Conservation (phyloP, 2,113 vertebrate species). For the Amphilophus citrinellus region DNA sequence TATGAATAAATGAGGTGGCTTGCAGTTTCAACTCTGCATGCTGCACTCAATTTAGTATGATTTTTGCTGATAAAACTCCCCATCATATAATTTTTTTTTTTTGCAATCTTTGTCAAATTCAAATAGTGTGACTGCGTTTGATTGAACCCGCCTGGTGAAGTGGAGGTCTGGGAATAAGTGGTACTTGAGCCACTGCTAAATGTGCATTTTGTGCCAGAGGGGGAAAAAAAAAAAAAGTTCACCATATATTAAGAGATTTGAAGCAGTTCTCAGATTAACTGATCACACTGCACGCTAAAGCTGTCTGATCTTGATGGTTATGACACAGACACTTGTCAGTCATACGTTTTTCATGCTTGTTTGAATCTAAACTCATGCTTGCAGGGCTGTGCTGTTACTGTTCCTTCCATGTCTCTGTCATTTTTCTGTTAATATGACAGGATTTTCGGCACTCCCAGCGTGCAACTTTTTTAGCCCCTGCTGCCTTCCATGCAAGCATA, state of each 20-base stretch:
- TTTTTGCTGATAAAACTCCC: constrained; percentile 50
- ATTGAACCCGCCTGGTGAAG: constrained; percentile 28
- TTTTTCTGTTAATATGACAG: not conserved
- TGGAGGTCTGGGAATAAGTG: constrained; percentile 32
- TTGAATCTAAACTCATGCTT: not conserved
- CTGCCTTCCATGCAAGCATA: constrained; percentile 8
- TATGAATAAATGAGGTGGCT: constrained; percentile 62
- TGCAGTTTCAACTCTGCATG: constrained; percentile 44
- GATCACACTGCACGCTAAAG: not conserved
- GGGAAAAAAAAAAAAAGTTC: not conserved
- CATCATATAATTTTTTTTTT: constrained; percentile 12
- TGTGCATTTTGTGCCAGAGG: constrained; percentile 17
- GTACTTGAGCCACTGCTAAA: constrained; percentile 33
- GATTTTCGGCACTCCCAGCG: not conserved
- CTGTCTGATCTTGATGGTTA: constrained; percentile 1
- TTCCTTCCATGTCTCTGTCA: not conserved
- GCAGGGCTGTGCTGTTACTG: not conserved
- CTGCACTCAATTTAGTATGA: constrained; percentile 44
- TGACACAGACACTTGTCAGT: constrained; percentile 11
- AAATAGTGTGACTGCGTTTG: constrained; percentile 31
- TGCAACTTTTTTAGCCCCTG: not conserved
- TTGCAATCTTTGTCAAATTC: constrained; percentile 43
- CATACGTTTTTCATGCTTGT: not conserved
- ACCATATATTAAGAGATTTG: constrained; percentile 14
- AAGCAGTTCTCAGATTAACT: not conserved